Evolutionary conservation across 2,113 vertebrate species (phyloP), one percentile per base, ranked within the genome.

Genomic region (Camelus dromedarius): DNA sequence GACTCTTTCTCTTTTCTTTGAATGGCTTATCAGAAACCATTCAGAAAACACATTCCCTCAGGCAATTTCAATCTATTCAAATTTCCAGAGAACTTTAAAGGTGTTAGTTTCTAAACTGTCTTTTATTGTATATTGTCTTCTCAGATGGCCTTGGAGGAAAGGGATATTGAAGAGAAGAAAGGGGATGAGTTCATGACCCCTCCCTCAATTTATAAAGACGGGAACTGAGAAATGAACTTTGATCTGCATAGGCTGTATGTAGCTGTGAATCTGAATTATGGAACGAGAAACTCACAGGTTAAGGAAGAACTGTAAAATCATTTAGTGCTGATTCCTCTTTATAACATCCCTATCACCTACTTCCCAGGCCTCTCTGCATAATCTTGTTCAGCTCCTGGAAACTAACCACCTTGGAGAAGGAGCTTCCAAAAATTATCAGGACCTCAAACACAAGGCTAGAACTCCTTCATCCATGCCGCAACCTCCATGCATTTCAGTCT

Each of bases 51-150:
- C 88, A 92, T 90, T 92, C 88, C 96, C 46, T 94, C 32, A 64
- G 94, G 88, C 87, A 96, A 54, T 96, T 96, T 96, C 77, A 79
- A 89, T 93, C 67, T 83, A 96, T 95, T 97, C 56, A 93, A 96
- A 95, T 96, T 91, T 35, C 54, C 60, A 79, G 48, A 91, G 77
- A 97, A 82, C 69, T 93, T 96, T 89, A 92, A 96, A 94, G 56
- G 62, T 92, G 64, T 89, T 96, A 72, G 77, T 81, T 96, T 62
- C 46, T 86, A 48, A 92, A 95, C n/a, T 35, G 22, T 83, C 15
- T 67, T 94, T 91, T 69, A 89, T 50, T 50, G 19, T 66, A 3
- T 35, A 52, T 79, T 79, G 35, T 14, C 56, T 96, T 93, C 82
- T 89, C 62, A 85, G 48, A 72, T 79, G 90, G 85, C 26, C 86